phyloP scores from a whole-genome alignment of 92 coral and sea anemone species.

The Metridium senile region DNA sequence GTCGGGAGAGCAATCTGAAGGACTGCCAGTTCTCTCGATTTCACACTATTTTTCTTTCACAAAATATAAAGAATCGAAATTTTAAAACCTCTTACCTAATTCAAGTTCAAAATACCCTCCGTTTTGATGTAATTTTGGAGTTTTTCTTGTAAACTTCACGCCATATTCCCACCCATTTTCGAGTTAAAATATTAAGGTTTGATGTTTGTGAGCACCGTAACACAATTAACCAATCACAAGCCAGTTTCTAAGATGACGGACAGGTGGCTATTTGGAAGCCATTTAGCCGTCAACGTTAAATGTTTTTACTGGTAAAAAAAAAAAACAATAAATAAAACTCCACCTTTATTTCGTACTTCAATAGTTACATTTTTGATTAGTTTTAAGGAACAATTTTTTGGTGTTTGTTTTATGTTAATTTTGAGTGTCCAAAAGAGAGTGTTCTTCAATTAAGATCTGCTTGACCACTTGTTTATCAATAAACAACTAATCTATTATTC shows the following conservation, averaged over 20 bases:
- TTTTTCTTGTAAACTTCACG: background rate
- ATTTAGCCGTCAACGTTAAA: slow-evolving; percentile 15
- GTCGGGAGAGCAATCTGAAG: slow-evolving; percentile 2
- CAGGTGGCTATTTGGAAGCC: slow-evolving; percentile 37
- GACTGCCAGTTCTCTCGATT: background rate
- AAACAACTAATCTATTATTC: slow-evolving; percentile 9
- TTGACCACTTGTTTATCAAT: background rate
- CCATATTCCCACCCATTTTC: slow-evolving; percentile 28
- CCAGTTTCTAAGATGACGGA: background rate
- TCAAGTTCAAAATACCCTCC: background rate
- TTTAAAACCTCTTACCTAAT: slow-evolving; percentile 9
- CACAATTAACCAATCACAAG: slow-evolving; percentile 30
- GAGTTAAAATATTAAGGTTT: slow-evolving; percentile 14
- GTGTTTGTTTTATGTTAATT: background rate
- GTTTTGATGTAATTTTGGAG: slow-evolving; percentile 11
- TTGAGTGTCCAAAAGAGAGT: background rate
- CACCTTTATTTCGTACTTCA: background rate
- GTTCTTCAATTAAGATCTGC: background rate
- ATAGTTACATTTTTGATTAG: background rate
- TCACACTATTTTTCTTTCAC: background rate
- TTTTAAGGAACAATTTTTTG: background rate
- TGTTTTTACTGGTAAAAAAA: slow-evolving; percentile 22
- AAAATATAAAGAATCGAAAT: background rate
- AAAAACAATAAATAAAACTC: background rate
- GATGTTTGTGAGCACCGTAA: slow-evolving; percentile 25